These are phyloP conservation scores for Malurus cyaneus DNA, from an alignment of 2,113 vertebrate genomes.

Conservation along the genomic window DNA sequence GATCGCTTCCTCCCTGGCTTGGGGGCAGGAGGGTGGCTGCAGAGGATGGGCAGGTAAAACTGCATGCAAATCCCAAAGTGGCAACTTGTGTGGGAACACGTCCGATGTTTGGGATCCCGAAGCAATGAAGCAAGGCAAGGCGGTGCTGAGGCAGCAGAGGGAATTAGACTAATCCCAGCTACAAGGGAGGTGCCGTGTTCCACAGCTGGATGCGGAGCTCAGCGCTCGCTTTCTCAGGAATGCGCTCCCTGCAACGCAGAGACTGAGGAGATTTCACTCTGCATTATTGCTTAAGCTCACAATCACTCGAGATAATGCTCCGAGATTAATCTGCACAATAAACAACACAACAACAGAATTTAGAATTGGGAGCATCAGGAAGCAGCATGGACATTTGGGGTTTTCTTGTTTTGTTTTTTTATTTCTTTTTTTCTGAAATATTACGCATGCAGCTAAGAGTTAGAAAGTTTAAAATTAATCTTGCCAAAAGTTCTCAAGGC, in stretches of 20 bases:
- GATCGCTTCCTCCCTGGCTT: background rate
- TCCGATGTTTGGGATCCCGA: background rate
- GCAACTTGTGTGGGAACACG: background rate
- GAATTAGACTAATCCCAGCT: conserved; percentile 10
- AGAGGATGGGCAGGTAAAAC: background rate
- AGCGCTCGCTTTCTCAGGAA: background rate
- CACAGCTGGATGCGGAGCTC: background rate
- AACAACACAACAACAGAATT: background rate
- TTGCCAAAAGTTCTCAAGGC: background rate
- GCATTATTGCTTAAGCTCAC: background rate
- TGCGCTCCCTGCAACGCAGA: background rate
- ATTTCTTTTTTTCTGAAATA: background rate
- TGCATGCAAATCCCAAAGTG: background rate
- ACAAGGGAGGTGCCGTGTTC: background rate
- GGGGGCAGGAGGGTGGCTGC: background rate
- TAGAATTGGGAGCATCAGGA: background rate
- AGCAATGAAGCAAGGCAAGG: background rate
- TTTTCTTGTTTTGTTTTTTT: background rate
- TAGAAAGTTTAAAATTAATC: background rate
- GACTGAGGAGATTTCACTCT: background rate
- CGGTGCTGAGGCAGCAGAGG: background rate
- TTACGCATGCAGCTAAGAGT: background rate
- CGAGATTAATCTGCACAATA: background rate
- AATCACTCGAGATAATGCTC: background rate
- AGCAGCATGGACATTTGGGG: background rate